Evolutionary conservation across 1,140 invertebrate genomes (phyloP).

Genomic region (Drosophila littoralis): DNA sequence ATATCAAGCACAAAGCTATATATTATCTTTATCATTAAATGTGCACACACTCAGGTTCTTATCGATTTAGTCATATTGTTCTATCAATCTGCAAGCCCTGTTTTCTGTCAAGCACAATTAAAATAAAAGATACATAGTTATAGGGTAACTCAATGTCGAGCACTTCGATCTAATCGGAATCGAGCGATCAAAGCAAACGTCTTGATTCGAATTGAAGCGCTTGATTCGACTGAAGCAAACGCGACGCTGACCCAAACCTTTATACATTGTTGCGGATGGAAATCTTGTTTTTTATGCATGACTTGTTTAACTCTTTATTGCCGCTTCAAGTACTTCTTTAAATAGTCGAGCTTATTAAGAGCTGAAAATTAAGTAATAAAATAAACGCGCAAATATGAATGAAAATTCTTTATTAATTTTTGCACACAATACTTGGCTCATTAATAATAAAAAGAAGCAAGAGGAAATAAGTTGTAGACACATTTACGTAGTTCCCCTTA

Average conservation of each 20-base stretch:
- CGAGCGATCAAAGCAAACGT: constrained; percentile 6
- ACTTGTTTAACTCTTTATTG: constrained; percentile 8
- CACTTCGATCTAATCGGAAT: not conserved
- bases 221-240: constrained; percentile 1
- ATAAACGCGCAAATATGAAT: not conserved
- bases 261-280: constrained; percentile 3
- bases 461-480: too few species aligned
- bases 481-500: too few species aligned
- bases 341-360: not conserved
- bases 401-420: too few species aligned
- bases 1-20: too few species aligned
- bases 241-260: constrained; percentile 11
- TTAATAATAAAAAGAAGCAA: too few species aligned
- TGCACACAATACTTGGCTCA: too few species aligned
- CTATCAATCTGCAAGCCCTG: not conserved
- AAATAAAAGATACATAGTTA: too few species aligned
- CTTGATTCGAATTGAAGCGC: not conserved
- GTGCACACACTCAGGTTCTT: too few species aligned
- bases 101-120: too few species aligned
- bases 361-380: not conserved
- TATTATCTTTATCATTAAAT: too few species aligned
- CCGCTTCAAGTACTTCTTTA: not conserved
- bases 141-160: not conserved
- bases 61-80: too few species aligned
- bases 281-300: constrained; percentile 1